Conservation (phyloP, 2,113 vertebrate genomes). For the Ammospiza caudacuta region DNA sequence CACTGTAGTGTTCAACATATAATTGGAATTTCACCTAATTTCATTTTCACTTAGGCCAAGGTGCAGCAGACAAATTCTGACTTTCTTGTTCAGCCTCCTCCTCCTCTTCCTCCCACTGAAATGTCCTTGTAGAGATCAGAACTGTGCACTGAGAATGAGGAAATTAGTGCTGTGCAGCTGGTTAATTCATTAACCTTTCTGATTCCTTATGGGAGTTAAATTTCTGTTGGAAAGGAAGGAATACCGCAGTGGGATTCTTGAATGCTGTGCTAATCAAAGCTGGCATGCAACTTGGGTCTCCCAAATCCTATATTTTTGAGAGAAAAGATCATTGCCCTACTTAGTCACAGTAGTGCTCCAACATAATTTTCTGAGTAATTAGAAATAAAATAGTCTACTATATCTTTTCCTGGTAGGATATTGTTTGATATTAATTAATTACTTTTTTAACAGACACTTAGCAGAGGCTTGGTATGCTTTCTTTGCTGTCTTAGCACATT, state of each 20-base stretch:
- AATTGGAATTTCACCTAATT: background rate
- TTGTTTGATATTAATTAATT: slow-evolving; percentile 33
- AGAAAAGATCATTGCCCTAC: background rate
- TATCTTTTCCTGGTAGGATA: slow-evolving; percentile 18
- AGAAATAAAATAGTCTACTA: background rate
- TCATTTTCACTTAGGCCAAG: background rate
- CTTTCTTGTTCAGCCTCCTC: background rate
- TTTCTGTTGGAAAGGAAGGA: background rate
- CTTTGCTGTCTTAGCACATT: background rate
- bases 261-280: background rate
- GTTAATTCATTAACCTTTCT: slow-evolving; percentile 21
- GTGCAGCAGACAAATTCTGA: background rate
- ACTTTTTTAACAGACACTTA: background rate
- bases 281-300: background rate
- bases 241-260: background rate
- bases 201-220: slow-evolving; percentile 12
- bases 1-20: background rate
- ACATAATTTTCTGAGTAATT: background rate
- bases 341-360: background rate
- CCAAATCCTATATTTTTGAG: background rate
- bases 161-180: background rate
- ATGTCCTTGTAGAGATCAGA: background rate
- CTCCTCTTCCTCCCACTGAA: background rate
- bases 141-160: background rate
- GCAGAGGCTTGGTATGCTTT: background rate